Evolutionary conservation across 2,797 vertebrate genomes (phyloP).

Genomic region (Cephalopachus bancanus): DNA sequence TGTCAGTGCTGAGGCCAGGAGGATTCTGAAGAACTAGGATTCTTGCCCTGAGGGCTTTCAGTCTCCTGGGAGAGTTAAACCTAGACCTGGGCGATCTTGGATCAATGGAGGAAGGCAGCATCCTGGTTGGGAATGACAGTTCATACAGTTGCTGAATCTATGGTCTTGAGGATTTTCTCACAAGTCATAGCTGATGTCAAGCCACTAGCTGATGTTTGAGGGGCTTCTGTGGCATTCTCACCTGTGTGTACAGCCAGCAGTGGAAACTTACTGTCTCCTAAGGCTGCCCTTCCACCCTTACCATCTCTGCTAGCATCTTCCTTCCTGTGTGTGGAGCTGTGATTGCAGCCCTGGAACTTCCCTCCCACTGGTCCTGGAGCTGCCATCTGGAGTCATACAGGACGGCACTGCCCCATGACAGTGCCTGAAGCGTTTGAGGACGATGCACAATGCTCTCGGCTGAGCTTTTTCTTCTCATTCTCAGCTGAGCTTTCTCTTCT

Average conservation of each 20-base stretch:
- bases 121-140: not conserved
- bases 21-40: not conserved
- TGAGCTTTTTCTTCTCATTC: not conserved
- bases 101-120: not conserved
- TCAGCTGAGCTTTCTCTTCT: not conserved
- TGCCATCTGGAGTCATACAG: not conserved
- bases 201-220: not conserved
- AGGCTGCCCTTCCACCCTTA: not conserved
- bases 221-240: not conserved
- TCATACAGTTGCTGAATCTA: not conserved
- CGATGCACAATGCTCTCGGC: not conserved
- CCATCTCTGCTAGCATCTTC: not conserved
- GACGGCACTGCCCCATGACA: too few relatives aligned
- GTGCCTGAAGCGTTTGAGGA: not conserved
- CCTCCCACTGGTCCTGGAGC: not conserved
- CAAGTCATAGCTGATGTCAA: not conserved
- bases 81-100: not conserved
- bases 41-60: not conserved
- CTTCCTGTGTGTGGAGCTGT: not conserved
- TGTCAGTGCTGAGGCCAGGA: not conserved
- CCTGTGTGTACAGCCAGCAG: not conserved
- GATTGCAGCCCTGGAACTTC: not conserved
- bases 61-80: not conserved
- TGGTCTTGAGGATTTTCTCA: not conserved
- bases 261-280: not conserved